Evolutionary conservation across 2,113 vertebrate species (phyloP), one percentile per base, ranked within the genome.

Genomic region (Phyllostomus discolor): DNA sequence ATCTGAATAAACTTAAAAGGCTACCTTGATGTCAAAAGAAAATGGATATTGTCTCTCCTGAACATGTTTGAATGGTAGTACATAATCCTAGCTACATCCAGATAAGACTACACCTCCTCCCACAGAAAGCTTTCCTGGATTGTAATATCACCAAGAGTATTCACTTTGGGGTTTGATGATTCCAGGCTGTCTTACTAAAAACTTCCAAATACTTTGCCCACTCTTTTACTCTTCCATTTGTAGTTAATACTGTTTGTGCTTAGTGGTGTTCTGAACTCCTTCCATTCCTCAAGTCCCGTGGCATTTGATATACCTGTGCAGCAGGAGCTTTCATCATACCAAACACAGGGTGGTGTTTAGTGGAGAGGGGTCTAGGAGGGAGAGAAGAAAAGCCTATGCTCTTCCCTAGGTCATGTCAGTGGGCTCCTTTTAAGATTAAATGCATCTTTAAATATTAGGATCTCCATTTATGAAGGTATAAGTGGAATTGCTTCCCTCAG

Each of bases 1-100:
- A 95, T 95, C 96, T 89, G 96, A 94, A 67, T 96, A 84, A 75
- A 86, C 76, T 97, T 96, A 94, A 95, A 87, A 78, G 78, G 72
- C 57, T 90, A 73, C 35, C 96, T 97, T 89, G 90, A 91, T 95
- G 95, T 96, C 64, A 88, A 84, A 62, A 91, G 73, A 96, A 97
- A 97, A 96, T 90, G 66, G 9, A 67, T 38, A 64, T 92, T 78
- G 92, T 95, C 83, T 97, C 26, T 84, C 90, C 43, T 43, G 20
- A 52, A 70, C 2, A 4, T 35, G 59, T 95, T 88, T 94, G 97
- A 95, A 80, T 81, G 80, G 62, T 81, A 66, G 5, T 28, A 70
- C 88, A 79, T 1, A 90, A 79, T 94, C 73, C 33, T 43, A 89
- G 73, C 88, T 89, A 84, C 69, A 93, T 96, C 93, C 64, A 96